Conservation (phyloP, 2,888 invertebrate genomes). For the Meandrusa payeni region DNA sequence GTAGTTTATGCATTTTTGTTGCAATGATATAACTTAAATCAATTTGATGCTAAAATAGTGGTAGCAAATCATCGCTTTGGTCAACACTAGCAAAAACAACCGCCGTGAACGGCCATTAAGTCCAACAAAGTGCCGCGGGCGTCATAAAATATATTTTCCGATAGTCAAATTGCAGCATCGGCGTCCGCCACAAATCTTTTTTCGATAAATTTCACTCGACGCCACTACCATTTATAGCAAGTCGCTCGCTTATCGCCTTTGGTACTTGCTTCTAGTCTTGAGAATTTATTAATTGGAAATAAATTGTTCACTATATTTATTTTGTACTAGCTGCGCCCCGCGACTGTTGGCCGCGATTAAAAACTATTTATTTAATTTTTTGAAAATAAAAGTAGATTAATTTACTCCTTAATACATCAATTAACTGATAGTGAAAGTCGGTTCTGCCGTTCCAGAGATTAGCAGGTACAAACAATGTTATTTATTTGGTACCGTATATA, state of each 20-base stretch:
- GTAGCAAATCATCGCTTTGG: conserved; percentile 42
- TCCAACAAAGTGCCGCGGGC: conserved; percentile 60
- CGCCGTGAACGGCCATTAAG: conserved; percentile 52
- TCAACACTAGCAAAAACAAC: conserved; percentile 36
- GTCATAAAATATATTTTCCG: conserved; percentile 76
- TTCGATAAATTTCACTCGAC: conserved; percentile 63
- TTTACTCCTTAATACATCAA: too few relatives aligned
- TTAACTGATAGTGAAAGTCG: too few relatives aligned
- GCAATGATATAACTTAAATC: too few relatives aligned
- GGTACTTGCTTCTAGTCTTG: conserved; percentile 28
- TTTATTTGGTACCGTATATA: too few relatives aligned
- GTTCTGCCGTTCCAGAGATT: too few relatives aligned
- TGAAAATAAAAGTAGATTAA: too few relatives aligned
- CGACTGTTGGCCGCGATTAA: too few relatives aligned
- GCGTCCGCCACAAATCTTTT: conserved; percentile 66
- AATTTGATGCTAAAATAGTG: conserved; percentile 22
- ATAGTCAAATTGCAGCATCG: conserved; percentile 75
- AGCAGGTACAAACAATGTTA: too few relatives aligned
- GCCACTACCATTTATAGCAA: conserved; percentile 40
- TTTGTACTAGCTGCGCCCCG: too few relatives aligned
- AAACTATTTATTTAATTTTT: too few relatives aligned
- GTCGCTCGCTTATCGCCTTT: conserved; percentile 39
- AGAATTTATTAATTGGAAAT: conserved; percentile 5
- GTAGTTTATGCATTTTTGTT: too few relatives aligned
- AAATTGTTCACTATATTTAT: too few relatives aligned